Base-by-base conservation (phyloP, 2,113 vertebrate genomes). In the Galeopterus variegatus region DNA sequence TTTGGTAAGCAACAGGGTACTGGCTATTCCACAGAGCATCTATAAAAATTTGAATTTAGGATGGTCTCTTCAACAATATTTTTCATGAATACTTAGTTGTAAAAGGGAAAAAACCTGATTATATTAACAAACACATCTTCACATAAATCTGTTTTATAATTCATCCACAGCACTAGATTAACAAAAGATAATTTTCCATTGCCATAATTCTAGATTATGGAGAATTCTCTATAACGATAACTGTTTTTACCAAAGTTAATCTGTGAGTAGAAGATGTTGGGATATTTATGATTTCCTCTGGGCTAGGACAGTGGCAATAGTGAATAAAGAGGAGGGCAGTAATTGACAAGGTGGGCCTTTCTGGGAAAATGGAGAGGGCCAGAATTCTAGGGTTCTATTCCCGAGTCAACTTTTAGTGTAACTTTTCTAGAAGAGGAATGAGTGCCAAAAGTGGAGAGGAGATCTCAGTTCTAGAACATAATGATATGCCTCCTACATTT, bases 101-200 rank as follows among this genome's bases (percentile, higher is more conserved):
- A 50, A 70, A 65, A 14, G 6, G 21, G 15, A 12, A 19, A 50
- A 64, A 41, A 45, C 2, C 21, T 72, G 41, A 56, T 64, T 52
- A 83, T 2, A 75, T 65, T 77, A 93, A 84, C 75, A 77, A 94
- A 94, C 41, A 85, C 1, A 76, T 81, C 56, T 96, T 89, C 84
- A 67, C 83, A 36, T 77, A 10, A 3, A 62, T 45, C 14, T 36
- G 23, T 76, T 91, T 94, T 85, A 72, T 54, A 82, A 85, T 67
- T 81, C 50, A 86, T 17, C 24, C 19, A 62, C 2, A 85, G n/a
- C n/a, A 62, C 28, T 67, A 76, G 56, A 90, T 26, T 33, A 87
- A 80, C 17, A 86, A 70, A 92, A 81, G 73, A 67, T 64, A 48
- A 95, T 50, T 81, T 84, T 17, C 26, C 28, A 88, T 0, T 94